Conservation (phyloP, 2,888 invertebrate genomes). For the Merodon equestris region DNA sequence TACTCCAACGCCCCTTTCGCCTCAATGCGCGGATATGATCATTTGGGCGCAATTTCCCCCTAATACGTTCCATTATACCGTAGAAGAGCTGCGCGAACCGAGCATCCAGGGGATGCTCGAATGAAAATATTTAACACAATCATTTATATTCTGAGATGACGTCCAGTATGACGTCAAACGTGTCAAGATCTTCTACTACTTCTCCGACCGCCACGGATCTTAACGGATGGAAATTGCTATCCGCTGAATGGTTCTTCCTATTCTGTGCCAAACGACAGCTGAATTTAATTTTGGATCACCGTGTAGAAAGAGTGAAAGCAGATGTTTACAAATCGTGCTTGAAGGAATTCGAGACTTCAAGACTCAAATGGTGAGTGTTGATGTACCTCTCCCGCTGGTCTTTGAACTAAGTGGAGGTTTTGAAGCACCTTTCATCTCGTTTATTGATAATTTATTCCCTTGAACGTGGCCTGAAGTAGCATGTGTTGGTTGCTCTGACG, state of each 20-base stretch:
- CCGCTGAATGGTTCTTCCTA: constrained; percentile 16
- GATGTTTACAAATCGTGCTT: neutral
- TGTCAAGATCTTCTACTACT: neutral
- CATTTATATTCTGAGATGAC: constrained; percentile 40
- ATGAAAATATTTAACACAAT: constrained; percentile 37
- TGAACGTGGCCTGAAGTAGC: no score
- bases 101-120: constrained; percentile 6
- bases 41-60: no score
- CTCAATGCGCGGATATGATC: no score
- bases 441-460: no score
- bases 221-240: constrained; percentile 21
- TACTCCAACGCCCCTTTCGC: no score
- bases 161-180: constrained; percentile 47
- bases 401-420: no score
- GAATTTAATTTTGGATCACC: neutral
- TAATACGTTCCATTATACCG: no score
- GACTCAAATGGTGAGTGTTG: no score
- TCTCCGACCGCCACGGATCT: constrained; percentile 6
- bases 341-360: neutral
- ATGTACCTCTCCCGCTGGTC: no score
- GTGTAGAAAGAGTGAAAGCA: neutral
- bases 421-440: no score
- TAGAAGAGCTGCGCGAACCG: no score
- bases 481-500: no score
- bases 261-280: constrained; percentile 14